Percentiles rank a stretch among this genome's conserved stretches.
Evolutionary conservation across 2,113 vertebrate genomes (phyloP).

Genomic region (Hypomesus transpacificus): DNA sequence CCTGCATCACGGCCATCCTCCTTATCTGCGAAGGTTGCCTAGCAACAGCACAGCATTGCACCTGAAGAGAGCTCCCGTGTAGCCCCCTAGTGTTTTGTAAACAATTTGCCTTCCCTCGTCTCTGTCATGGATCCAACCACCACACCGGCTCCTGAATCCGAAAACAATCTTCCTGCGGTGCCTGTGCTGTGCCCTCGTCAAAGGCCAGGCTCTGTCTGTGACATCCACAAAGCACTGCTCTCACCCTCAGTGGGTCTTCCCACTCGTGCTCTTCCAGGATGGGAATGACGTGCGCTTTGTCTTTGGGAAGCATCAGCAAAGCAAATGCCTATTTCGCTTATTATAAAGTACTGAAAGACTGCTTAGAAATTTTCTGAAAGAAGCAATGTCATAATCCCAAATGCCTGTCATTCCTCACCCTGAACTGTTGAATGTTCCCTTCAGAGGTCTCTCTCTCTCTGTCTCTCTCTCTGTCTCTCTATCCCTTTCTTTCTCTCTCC

Average conservation of each 20-base stretch:
- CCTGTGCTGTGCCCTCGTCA: neutral
- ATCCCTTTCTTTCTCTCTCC: neutral
- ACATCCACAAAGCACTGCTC: too few species aligned
- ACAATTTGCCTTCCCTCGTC: constrained; percentile 58
- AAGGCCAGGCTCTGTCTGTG: too few species aligned
- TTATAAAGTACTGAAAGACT: too few species aligned
- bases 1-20: constrained; percentile 70
- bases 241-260: too few species aligned
- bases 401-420: neutral
- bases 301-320: too few species aligned
- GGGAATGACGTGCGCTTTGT: too few species aligned
- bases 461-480: neutral
- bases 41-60: constrained; percentile 68
- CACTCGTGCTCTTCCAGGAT: too few species aligned
- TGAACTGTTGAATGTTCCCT: neutral
- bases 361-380: neutral
- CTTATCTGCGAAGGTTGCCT: constrained; percentile 59
- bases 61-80: constrained; percentile 43
- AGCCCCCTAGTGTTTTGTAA: constrained; percentile 51
- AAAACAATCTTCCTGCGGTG: constrained; percentile 24
- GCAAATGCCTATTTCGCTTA: too few species aligned
- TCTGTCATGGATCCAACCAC: constrained; percentile 61
- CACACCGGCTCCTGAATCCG: constrained; percentile 37
- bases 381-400: neutral
- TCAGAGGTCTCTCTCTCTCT: neutral